phyloP scores from a whole-genome alignment of 1,140 invertebrate species.

The Drosophila prosaltans region DNA sequence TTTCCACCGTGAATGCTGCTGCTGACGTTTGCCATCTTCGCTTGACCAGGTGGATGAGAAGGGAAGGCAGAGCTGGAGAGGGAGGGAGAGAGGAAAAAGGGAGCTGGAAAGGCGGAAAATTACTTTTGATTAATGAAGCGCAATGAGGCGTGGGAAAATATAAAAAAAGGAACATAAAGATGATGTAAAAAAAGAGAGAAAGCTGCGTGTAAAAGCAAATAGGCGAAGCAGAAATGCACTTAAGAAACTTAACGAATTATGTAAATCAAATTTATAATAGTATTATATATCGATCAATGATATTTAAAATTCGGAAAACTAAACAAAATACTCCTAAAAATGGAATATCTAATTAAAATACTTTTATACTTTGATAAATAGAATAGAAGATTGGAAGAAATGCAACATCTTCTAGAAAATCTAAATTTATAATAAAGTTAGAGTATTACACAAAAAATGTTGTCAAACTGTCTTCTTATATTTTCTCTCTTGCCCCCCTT shows the following conservation, averaged over 20 bases:
- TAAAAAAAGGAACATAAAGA: conserved; percentile 49
- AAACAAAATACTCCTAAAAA: no score
- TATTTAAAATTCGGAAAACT: no score
- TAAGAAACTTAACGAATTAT: neutral
- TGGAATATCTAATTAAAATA: no score
- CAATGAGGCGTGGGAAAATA: conserved; percentile 54
- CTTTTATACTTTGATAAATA: no score
- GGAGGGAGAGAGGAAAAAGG: neutral
- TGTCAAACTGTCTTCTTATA: conserved; percentile 35
- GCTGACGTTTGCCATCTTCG: conserved; percentile 69
- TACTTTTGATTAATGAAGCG: conserved; percentile 80
- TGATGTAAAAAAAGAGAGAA: conserved; percentile 36
- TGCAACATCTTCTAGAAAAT: no score
- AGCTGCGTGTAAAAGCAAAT: conserved; percentile 19
- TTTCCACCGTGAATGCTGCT: conserved; percentile 27
- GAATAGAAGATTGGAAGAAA: no score
- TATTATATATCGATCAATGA: neutral
- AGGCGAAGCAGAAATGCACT: conserved; percentile 32
- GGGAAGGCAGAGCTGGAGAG: neutral
- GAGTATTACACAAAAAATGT: conserved; percentile 32
- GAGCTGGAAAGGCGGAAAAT: conserved; percentile 66
- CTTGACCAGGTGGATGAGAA: conserved; percentile 51
- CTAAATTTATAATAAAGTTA: neutral
- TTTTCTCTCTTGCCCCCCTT: conserved; percentile 1
- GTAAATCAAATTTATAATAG: conserved; percentile 1